These are phyloP conservation scores for Xylota segnis DNA, from an alignment of 2,888 invertebrate species.

Conservation along the genomic window DNA sequence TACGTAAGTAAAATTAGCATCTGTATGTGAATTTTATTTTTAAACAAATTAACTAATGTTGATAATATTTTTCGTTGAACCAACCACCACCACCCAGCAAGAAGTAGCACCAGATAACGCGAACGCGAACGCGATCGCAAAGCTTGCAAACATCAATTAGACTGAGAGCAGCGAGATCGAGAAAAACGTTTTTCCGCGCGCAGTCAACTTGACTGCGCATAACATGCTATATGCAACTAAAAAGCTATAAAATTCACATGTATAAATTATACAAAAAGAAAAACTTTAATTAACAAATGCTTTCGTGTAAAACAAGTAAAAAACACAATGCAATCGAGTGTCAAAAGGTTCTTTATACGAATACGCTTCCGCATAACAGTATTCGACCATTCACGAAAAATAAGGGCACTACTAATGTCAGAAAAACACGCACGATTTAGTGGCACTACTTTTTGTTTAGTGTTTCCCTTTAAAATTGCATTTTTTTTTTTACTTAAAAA, in stretches of 20 bases:
- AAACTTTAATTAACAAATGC: constrained; percentile 46
- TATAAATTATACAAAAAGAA: constrained; percentile 15
- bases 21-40: constrained; percentile 70
- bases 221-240: constrained; percentile 41
- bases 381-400: constrained; percentile 24
- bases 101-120: constrained; percentile 29
- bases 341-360: constrained; percentile 27
- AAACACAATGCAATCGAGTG: neutral
- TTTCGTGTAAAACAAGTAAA: constrained; percentile 24
- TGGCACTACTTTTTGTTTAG: neutral
- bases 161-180: constrained; percentile 37
- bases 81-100: constrained; percentile 11
- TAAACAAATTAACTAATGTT: constrained; percentile 75
- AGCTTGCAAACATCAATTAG: constrained; percentile 51
- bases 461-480: constrained; percentile 25
- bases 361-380: constrained; percentile 9
- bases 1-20: constrained; percentile 61
- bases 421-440: neutral
- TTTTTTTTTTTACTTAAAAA: constrained; percentile 30
- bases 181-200: constrained; percentile 43
- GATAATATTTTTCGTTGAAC: constrained; percentile 52
- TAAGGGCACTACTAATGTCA: constrained; percentile 8
- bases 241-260: constrained; percentile 49
- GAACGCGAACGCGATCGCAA: constrained; percentile 33
- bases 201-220: constrained; percentile 37